These are phyloP conservation scores for Sarcophilus harrisii DNA, from an alignment of 2,797 vertebrate genomes.

Conservation along the genomic window DNA sequence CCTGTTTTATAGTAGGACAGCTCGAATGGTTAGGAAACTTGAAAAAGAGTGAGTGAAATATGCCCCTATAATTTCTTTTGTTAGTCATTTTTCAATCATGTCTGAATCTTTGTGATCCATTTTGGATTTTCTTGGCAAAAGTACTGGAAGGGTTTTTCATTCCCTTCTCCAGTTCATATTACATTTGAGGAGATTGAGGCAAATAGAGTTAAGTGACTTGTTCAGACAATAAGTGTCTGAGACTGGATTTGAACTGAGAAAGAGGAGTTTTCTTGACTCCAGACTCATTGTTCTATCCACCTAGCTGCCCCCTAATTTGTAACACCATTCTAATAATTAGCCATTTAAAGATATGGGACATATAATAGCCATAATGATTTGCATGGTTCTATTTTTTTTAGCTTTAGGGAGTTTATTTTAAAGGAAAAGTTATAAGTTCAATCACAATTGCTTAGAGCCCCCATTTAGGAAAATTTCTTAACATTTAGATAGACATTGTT, in stretches of 20 bases:
- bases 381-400: neutral
- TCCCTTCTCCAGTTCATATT: neutral
- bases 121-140: neutral
- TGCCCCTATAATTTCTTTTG: neutral
- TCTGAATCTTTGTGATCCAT: neutral
- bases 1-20: neutral
- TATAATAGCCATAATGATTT: neutral
- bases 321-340: neutral
- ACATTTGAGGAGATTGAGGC: neutral
- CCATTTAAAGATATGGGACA: neutral
- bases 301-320: neutral
- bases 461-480: neutral
- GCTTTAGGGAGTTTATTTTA: neutral
- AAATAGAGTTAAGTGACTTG: neutral
- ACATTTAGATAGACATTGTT: neutral
- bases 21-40: neutral
- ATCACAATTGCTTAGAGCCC: neutral
- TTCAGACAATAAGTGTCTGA: neutral
- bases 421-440: neutral
- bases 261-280: neutral
- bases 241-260: neutral
- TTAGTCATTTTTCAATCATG: neutral
- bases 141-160: neutral
- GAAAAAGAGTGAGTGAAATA: neutral
- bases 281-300: neutral